These are phyloP conservation scores for Ivindomyrus marchei DNA, from an alignment of 2,113 vertebrate genomes.

Conservation along the genomic window DNA sequence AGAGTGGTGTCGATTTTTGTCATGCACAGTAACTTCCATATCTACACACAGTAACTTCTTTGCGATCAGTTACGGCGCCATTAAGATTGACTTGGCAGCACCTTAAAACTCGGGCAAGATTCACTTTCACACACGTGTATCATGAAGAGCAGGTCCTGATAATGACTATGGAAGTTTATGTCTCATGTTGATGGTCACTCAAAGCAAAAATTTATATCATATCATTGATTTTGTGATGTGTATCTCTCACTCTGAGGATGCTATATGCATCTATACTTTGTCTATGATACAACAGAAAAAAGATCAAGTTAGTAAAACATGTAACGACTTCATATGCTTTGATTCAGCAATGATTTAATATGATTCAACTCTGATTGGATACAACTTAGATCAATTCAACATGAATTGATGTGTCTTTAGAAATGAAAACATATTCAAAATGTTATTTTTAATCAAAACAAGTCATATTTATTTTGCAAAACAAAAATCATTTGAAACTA, in stretches of 20 bases:
- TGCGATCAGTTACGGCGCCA: background rate
- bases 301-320: background rate
- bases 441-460: background rate
- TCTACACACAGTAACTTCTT: background rate
- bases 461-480: background rate
- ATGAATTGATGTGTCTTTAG: background rate
- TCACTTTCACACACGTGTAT: background rate
- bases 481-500: background rate
- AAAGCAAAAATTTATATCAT: background rate
- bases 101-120: background rate
- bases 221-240: background rate
- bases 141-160: background rate
- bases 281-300: background rate
- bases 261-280: background rate
- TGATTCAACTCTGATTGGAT: background rate
- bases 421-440: background rate
- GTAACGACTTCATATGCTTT: background rate
- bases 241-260: background rate
- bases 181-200: background rate
- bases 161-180: background rate
- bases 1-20: background rate
- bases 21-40: background rate
- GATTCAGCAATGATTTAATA: background rate
- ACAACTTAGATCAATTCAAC: background rate
- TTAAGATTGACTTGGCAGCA: background rate